Base-by-base conservation (phyloP, 2,888 invertebrate species). In the Callyntrura sp. region DNA sequence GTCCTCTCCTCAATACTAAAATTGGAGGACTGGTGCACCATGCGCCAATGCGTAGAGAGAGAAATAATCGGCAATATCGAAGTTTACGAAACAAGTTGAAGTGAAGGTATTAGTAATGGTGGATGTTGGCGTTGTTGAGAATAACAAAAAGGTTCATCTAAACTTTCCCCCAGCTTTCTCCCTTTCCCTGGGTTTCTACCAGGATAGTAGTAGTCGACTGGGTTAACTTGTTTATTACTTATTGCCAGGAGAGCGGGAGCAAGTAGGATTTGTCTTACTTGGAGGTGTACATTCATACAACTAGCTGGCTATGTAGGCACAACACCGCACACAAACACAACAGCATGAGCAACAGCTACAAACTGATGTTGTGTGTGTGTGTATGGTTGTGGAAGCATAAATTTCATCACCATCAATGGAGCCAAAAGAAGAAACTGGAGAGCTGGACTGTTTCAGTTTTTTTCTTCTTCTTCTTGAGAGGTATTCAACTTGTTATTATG, bases 141-240 rank as follows among this genome's bases (percentile, higher is more conserved):
- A 78, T 78, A 78, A 78, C 55, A 78, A 78, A 78, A 48, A 78
- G 23, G 23, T 78, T 25, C 76, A 6, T 45, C 25, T 11, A 70
- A 55, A 78, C 35, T 55, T 55, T 55, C 25, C 48, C 20, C 25
- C n/a, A 20, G 11, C n/a, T 55, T 45, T 23, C 48, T 76, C 73
- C 48, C 20, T 35, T 48, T 65, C n/a, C 12, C 45, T 45, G 9
- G 9, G 1, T 57, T 79, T 55, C n/a, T 25, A n/a, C 57, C 20
- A n/a, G n/a, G n/a, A n/a, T n/a, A n/a, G n/a, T n/a, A n/a, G n/a
- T n/a, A 45, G 20, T 43, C 81, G 20, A 43, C 81, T 68, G 82
- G 65, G 82, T 65, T 65, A 65, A 48, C 82, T 51, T 65, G 25
- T 83, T 83, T 83, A 83, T 83, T 83, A 83, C 62, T n/a, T n/a